phyloP scores from a whole-genome alignment of 2,113 vertebrate genomes.

The Megaptera novaeangliae region DNA sequence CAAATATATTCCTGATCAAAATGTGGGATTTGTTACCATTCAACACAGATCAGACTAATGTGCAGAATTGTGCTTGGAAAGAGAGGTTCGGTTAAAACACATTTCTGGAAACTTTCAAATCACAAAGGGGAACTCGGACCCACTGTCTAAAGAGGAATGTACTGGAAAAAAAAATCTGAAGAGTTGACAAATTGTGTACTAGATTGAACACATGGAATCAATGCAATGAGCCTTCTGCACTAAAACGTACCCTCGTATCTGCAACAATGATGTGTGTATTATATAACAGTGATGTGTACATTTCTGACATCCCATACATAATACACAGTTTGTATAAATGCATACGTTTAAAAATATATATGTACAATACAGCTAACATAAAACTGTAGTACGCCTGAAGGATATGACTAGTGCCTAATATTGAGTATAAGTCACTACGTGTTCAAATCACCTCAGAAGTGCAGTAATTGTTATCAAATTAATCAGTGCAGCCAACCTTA shows the following conservation, averaged over 20 bases:
- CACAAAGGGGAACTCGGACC: conserved; percentile 14
- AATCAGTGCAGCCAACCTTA: conserved; percentile 78
- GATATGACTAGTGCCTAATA: conserved; percentile 79
- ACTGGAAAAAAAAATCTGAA: conserved; percentile 48
- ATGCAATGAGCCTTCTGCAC: conserved; percentile 53
- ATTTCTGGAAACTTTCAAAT: conserved; percentile 49
- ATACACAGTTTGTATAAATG: conserved; percentile 73
- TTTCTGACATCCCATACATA: conserved; percentile 53
- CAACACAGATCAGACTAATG: not conserved
- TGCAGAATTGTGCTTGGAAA: conserved; percentile 45
- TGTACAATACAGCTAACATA: conserved; percentile 79
- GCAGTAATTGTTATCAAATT: conserved; percentile 78
- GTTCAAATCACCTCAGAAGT: conserved; percentile 74
- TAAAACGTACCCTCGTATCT: conserved; percentile 29
- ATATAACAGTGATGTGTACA: conserved; percentile 51
- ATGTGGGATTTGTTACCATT: not conserved
- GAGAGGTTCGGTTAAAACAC: conserved; percentile 54
- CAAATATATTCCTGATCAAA: conserved; percentile 2
- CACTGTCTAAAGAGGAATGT: conserved; percentile 9
- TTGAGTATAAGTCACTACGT: conserved; percentile 68
- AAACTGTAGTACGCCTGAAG: conserved; percentile 77
- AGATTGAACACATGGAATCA: conserved; percentile 41
- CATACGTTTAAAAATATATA: conserved; percentile 78
- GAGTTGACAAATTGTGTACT: conserved; percentile 35
- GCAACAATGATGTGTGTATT: conserved; percentile 46